Percentiles rank a stretch among this genome's conserved stretches.
Conservation (phyloP, 2,888 invertebrate genomes). For the Norana najaformis region DNA sequence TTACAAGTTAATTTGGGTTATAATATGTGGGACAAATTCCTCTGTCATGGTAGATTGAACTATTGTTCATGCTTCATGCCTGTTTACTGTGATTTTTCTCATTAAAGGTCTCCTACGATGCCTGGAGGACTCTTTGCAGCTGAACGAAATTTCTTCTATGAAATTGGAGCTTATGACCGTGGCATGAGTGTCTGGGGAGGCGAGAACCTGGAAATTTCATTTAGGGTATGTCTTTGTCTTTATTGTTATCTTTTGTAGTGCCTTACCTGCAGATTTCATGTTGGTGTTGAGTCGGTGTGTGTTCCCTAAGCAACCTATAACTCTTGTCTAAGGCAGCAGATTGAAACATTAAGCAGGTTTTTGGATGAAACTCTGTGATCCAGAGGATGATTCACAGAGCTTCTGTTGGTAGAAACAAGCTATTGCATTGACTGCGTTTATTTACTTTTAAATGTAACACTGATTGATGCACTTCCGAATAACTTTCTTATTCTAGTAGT, state of each 20-base stretch:
- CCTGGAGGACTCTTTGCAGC: constrained; percentile 97
- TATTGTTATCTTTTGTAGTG: not conserved
- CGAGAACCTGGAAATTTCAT: constrained; percentile 96
- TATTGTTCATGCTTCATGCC: not conserved
- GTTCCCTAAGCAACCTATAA: not conserved
- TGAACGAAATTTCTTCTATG: constrained; percentile 89
- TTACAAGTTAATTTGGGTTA: not conserved
- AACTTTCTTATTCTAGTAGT: not conserved
- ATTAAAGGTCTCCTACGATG: constrained; percentile 83
- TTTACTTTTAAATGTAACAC: not conserved
- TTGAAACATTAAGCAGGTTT: no score
- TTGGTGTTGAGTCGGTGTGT: not conserved
- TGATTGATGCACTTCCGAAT: not conserved
- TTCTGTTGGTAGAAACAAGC: not conserved
- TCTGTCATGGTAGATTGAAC: not conserved
- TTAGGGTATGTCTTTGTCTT: constrained; percentile 69
- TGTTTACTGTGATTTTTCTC: constrained; percentile 25
- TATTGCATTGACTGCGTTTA: not conserved
- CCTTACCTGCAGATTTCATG: not conserved
- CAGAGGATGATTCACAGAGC: no score
- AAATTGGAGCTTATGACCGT: constrained; percentile 82
- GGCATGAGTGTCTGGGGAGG: constrained; percentile 78
- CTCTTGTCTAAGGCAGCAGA: not conserved
- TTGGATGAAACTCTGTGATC: not conserved
- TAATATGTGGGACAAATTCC: not conserved